Evolutionary conservation across 2,113 vertebrate species (phyloP), one percentile per base, ranked within the genome.

Genomic region (Lanius collurio): DNA sequence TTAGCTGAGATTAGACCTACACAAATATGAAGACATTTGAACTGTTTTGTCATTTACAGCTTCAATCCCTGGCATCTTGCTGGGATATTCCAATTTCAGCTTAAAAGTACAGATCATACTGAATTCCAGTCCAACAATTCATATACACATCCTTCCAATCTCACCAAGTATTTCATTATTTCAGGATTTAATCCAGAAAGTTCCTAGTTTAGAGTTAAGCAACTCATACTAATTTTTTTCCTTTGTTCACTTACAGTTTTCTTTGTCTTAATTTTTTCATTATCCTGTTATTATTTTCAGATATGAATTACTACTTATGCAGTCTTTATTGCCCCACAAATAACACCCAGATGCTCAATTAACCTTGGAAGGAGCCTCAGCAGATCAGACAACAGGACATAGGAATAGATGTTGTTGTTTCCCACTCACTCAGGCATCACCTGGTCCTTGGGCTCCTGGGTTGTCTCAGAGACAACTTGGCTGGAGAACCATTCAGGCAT

Each of bases 21-120:
- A 73, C 84, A 94, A 91, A 90, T 70, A 95, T 24, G 27, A 56
- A 71, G 33, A 41, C 83, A 41, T 91, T 89, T 84, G 87, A 70
- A 87, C 81, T 79, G 33, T 63, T 89, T 77, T 91, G 74, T 68
- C 74, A 68, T 79, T 93, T 94, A 79, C 81, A 89, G 8, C 44
- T 87, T 37, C 65, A 82, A 0, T 71, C 62, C 56, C 84, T 77
- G 16, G 30, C 59, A 30, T 47, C 37, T 79, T 63, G 52, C 60
- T 84, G 74, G 46, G 57, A 82, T 82, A 71, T 47, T 75, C 41
- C 33, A 47, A 55, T 63, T 84, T 62, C 4, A 0, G 6, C 53
- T 78, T 84, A 39, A 56, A 91, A 55, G 44, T 33, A 78, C 14
- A 87, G 80, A 52, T 35, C 49, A 52, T 10, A 44, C 49, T 60